phyloP scores from a whole-genome alignment of 2,113 vertebrate species.

The Stigmatopora argus region DNA sequence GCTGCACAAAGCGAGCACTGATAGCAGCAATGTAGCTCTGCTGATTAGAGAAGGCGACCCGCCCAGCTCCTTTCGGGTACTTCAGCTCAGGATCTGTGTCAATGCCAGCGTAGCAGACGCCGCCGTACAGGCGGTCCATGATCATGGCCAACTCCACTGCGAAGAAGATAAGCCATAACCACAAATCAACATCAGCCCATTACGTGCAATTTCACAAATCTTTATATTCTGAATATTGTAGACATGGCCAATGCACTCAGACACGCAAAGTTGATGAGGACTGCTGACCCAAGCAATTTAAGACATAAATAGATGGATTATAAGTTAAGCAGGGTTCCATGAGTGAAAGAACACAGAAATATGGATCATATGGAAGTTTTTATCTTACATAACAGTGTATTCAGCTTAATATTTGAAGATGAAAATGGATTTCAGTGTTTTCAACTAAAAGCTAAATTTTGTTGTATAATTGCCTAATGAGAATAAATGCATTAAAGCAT shows the following conservation, averaged over 20 bases:
- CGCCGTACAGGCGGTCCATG: conserved; percentile 97
- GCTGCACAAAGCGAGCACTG: conserved; percentile 99
- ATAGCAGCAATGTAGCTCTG: conserved; percentile 99
- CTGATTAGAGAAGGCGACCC: conserved; percentile 98
- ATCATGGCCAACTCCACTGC: conserved; percentile 99
- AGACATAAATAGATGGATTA: conserved; percentile 15
- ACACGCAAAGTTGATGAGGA: conserved; percentile 9
- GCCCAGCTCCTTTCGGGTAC: conserved; percentile 97
- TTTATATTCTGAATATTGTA: background rate
- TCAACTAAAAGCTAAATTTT: background rate
- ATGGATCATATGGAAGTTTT: conserved; percentile 1
- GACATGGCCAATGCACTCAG: conserved; percentile 14
- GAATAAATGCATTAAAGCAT: too few species aligned
- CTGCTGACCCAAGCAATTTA: conserved; percentile 28
- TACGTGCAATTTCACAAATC: background rate
- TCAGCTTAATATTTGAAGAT: background rate
- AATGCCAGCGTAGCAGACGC: conserved; percentile 97
- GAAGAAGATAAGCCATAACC: background rate
- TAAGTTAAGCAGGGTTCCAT: conserved; percentile 15
- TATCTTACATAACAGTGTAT: background rate
- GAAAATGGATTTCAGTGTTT: background rate
- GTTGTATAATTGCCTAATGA: too few species aligned
- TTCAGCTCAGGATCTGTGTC: conserved; percentile 98
- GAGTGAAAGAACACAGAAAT: background rate
- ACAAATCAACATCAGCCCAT: conserved; percentile 4